Evolutionary conservation across 2,888 invertebrate species (phyloP).

Genomic region (Trachelus iudaicus): DNA sequence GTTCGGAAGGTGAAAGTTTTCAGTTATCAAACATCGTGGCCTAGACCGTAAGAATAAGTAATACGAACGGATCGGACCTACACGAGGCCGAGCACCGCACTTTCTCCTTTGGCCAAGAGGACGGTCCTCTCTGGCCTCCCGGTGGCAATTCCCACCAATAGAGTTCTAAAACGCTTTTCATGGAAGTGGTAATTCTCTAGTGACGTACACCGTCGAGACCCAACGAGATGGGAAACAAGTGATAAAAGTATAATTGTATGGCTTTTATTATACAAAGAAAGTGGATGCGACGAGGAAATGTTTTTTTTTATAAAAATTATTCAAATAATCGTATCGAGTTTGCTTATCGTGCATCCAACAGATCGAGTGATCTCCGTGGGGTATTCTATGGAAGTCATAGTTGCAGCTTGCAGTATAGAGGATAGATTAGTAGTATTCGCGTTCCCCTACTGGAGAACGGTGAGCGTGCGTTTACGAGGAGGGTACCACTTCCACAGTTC

Average conservation of each 20-base stretch:
- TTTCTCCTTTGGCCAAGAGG: neutral
- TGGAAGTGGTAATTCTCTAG: neutral
- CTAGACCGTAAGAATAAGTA: conserved; percentile 50
- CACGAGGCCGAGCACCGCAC: neutral
- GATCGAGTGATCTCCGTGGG: neutral
- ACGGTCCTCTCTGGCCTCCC: neutral
- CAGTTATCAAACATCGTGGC: conserved; percentile 55
- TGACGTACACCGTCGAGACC: neutral
- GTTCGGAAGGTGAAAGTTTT: conserved; percentile 55
- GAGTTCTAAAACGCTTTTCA: neutral
- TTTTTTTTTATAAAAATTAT: neutral
- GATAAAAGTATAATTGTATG: neutral
- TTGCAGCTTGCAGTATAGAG: neutral
- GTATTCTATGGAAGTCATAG: neutral
- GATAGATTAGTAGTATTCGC: conserved; percentile 1
- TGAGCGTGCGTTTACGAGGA: conserved; percentile 27
- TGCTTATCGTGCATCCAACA: neutral
- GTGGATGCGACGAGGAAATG: neutral
- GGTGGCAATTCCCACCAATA: neutral
- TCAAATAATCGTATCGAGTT: neutral
- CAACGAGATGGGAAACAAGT: neutral
- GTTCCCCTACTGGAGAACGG: conserved; percentile 53
- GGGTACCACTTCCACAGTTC: conserved; percentile 22
- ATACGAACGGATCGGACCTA: conserved; percentile 1
- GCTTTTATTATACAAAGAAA: neutral